Percentiles rank a stretch among this genome's conserved stretches.
phyloP scores from a whole-genome alignment of 2,797 vertebrate genomes.

The Spondyliosoma cantharus region DNA sequence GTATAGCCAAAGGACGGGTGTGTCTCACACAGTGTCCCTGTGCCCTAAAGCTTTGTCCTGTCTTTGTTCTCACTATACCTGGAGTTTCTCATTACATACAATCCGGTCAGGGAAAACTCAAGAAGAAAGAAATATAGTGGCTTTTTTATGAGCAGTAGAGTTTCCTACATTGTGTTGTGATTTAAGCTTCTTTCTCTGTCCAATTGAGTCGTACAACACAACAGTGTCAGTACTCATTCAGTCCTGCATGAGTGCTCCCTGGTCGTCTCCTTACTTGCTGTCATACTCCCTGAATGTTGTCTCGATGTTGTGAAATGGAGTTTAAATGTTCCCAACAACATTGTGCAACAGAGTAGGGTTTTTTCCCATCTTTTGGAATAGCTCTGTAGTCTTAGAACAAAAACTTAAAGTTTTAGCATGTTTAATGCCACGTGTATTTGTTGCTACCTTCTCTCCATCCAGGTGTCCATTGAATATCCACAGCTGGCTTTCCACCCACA shows the following conservation, averaged over 20 bases:
- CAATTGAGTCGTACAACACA: slow-evolving; percentile 8
- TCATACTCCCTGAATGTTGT: slow-evolving; percentile 24
- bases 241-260: slow-evolving; percentile 54
- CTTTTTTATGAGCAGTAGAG: too few species aligned
- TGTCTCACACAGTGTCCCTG: slow-evolving; percentile 74
- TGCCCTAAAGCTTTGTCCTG: slow-evolving; percentile 40
- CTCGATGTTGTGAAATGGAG: neutral
- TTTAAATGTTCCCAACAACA: slow-evolving; percentile 26
- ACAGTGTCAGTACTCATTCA: slow-evolving; percentile 47
- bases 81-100: slow-evolving; percentile 39
- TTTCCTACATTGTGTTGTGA: slow-evolving; percentile 5
- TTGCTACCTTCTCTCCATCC: slow-evolving; percentile 16
- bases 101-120: slow-evolving; percentile 23
- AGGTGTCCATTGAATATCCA: slow-evolving; percentile 95
- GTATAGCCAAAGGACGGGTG: slow-evolving; percentile 86
- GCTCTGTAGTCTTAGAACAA: neutral
- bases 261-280: slow-evolving; percentile 27
- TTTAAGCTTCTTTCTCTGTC: slow-evolving; percentile 30
- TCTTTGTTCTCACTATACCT: slow-evolving; percentile 45
- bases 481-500: slow-evolving; percentile 92
- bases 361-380: neutral
- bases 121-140: slow-evolving; percentile 5
- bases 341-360: slow-evolving; percentile 8
- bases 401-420: neutral
- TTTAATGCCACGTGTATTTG: neutral